Evolutionary conservation across 1,140 invertebrate genomes (phyloP), one percentile per base, ranked within the genome.

Genomic region (Drosophila willistoni): DNA sequence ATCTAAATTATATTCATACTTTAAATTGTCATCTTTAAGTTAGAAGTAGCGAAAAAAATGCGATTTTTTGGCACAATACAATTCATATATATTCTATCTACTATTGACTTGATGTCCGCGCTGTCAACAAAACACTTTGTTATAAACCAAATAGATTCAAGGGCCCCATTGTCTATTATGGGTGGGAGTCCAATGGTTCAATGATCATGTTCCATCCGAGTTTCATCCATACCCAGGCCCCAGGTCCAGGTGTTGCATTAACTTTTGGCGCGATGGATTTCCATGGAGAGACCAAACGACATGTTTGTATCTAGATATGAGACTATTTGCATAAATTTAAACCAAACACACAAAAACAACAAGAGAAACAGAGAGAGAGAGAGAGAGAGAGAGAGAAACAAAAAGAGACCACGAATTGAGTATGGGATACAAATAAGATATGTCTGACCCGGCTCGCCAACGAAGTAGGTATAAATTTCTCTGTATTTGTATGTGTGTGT

Each of bases 241-340:
- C n/a, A 44, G n/a, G 42, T 14, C 64, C n/a, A 51, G 73, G 39
- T 42, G 77, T 67, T 65, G 65, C 33, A 69, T 64, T 67, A 51
- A 51, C 36, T 73, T 78, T 81, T 70, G 79, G 73, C 68, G 72
- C 64, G 71, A 39, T 67, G 71, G 64, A 74, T 68, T 79, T 76
- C 56, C 56, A 79, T 34, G 61, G 61, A 60, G 56, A 56, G 62
- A 44, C 61, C 51, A 51, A 44, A 56, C 57, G 33, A 68, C 61
- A 54, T 59, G 33, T 57, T 54, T 70, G 47, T 65, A 66, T 62
- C 55, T 47, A 72, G 78, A 71, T 81, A 68, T 47, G 59, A 47
- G 55, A 61, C 71, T 81, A 81, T 81, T 74, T 80, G 71, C 77
- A 80, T 80, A 77, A 78, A 78, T 74, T 80, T 63, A 42, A 66